phyloP scores from a whole-genome alignment of 2,888 invertebrate species.

The Anthrax anthrax region DNA sequence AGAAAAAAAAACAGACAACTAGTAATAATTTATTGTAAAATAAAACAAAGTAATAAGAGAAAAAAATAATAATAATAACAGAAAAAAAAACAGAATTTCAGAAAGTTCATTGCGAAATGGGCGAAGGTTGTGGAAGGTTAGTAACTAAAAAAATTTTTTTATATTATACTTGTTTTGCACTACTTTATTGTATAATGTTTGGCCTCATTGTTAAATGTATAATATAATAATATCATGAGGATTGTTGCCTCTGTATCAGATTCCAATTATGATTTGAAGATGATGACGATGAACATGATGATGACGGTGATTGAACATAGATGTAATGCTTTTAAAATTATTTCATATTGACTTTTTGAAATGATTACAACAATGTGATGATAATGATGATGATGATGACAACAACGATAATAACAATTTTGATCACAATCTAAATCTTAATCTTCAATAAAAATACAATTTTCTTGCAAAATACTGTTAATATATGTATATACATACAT shows the following conservation, averaged over 20 bases:
- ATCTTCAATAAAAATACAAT: background rate
- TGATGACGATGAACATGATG: background rate
- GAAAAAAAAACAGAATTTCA: background rate
- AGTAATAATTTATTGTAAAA: background rate
- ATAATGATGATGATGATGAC: background rate
- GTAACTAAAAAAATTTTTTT: background rate
- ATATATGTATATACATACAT: too few relatives aligned
- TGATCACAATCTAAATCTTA: background rate
- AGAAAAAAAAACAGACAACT: background rate
- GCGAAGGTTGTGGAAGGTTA: conserved; percentile 3
- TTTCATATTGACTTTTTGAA: background rate
- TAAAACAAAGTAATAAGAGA: too few relatives aligned
- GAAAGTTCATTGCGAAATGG: conserved; percentile 2
- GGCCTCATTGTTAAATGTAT: background rate
- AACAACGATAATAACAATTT: background rate
- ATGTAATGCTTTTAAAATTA: background rate
- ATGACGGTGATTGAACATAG: background rate
- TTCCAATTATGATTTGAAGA: background rate
- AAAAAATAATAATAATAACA: too few relatives aligned
- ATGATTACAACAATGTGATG: background rate
- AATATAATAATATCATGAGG: too few relatives aligned
- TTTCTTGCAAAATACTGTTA: background rate
- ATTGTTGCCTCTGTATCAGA: background rate
- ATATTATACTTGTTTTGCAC: too few relatives aligned
- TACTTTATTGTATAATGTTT: background rate